A percentile compares a stretch with the other conserved stretches of the same genome.
phyloP scores from a whole-genome alignment of 2,888 invertebrate genomes.

The Strigamia crassipes region DNA sequence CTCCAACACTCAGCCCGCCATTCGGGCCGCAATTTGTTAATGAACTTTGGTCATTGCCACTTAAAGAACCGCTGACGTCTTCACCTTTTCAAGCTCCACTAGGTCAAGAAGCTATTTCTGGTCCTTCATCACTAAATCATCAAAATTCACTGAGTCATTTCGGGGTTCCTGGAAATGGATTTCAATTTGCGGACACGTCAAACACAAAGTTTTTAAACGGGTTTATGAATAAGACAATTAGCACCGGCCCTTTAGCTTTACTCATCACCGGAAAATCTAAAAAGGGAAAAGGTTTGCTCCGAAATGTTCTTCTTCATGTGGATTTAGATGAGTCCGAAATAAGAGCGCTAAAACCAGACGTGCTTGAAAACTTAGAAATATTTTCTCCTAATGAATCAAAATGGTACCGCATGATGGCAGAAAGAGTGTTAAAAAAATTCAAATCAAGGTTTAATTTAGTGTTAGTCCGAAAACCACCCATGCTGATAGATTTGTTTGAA shows the following conservation, averaged over 20 bases:
- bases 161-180: background rate
- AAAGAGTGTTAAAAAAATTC: slow-evolving; percentile 2
- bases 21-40: background rate
- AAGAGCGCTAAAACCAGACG: background rate
- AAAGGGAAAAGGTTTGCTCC: background rate
- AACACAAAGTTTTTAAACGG: background rate
- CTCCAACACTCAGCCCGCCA: background rate
- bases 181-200: background rate
- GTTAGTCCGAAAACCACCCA: background rate
- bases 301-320: background rate
- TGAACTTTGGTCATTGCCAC: background rate
- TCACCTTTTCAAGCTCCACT: background rate
- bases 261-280: background rate
- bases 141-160: background rate
- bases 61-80: background rate
- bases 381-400: background rate
- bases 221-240: background rate
- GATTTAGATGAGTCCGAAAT: slow-evolving; percentile 13
- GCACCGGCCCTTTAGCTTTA: background rate
- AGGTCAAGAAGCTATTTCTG: background rate
- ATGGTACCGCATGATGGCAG: background rate
- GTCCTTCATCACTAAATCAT: background rate
- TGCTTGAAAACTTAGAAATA: background rate
- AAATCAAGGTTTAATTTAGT: slow-evolving; percentile 2
- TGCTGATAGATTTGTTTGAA: background rate